Conservation (phyloP, 2,797 vertebrate genomes). For the Bovichtus variegatus region DNA sequence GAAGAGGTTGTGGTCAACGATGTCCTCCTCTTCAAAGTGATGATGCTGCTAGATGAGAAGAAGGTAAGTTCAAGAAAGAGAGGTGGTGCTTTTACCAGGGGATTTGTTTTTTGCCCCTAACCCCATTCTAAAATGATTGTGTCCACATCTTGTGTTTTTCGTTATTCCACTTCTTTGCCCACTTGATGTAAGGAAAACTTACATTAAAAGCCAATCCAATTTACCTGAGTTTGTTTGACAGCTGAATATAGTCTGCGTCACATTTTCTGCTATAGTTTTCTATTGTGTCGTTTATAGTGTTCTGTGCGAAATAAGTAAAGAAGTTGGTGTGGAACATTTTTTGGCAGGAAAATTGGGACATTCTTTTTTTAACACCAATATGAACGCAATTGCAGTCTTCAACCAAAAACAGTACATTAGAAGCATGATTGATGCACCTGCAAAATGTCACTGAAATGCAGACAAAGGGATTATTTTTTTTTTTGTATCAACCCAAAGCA, state of each 20-base stretch:
- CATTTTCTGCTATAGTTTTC: neutral
- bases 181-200: neutral
- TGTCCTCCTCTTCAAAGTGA: constrained; percentile 97
- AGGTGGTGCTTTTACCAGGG: neutral
- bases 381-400: neutral
- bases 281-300: neutral
- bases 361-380: neutral
- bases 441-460: constrained; percentile 12
- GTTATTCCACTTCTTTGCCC: neutral
- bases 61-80: constrained; percentile 86
- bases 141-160: neutral
- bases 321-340: neutral
- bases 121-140: neutral
- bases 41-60: constrained; percentile 97
- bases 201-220: neutral
- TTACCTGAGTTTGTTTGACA: neutral
- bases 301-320: neutral
- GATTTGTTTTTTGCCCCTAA: neutral
- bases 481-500: neutral
- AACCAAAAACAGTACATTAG: neutral
- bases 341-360: neutral
- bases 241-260: neutral
- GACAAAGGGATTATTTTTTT: neutral
- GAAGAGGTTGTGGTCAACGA: constrained; percentile 97
- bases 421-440: neutral